Percentiles rank a stretch among this genome's conserved stretches.
Conservation (phyloP, 1,140 invertebrate species). For the Armadillidium nasatum region DNA sequence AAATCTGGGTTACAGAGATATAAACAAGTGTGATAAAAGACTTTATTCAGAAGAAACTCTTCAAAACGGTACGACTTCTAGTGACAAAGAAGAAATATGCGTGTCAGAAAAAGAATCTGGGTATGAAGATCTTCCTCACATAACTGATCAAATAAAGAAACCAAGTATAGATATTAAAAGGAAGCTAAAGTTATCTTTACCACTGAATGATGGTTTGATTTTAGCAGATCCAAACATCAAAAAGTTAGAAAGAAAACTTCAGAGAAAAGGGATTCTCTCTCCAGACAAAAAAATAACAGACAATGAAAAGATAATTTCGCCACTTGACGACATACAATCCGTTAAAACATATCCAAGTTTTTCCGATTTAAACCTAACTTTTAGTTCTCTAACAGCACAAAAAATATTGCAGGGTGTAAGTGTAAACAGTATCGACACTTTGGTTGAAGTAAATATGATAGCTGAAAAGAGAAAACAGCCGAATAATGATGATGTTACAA, state of each 20-base stretch:
- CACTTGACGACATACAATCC: conserved; percentile 23
- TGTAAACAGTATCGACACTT: conserved; percentile 47
- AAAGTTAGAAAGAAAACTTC: background rate
- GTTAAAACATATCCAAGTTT: conserved; percentile 41
- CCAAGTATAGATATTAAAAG: background rate
- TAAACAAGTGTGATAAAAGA: conserved; percentile 42
- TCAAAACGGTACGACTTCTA: background rate
- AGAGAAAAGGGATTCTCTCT: background rate
- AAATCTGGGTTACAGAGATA: conserved; percentile 39
- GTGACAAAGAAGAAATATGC: background rate
- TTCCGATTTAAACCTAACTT: conserved; percentile 42
- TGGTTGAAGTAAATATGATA: conserved; percentile 46
- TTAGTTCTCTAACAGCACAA: conserved; percentile 46
- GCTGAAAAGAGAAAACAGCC: conserved; percentile 44
- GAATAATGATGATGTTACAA: conserved; percentile 32
- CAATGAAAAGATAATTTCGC: background rate
- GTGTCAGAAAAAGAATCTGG: background rate
- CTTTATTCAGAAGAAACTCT: conserved; percentile 12
- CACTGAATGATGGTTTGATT: background rate
- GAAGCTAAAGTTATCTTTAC: background rate
- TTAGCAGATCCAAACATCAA: background rate
- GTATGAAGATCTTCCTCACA: no score
- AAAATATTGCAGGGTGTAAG: conserved; percentile 46
- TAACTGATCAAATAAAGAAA: background rate
- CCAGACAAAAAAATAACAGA: background rate